Base-by-base conservation (phyloP, 1,140 invertebrate genomes). In the Neuroterus valhalla region DNA sequence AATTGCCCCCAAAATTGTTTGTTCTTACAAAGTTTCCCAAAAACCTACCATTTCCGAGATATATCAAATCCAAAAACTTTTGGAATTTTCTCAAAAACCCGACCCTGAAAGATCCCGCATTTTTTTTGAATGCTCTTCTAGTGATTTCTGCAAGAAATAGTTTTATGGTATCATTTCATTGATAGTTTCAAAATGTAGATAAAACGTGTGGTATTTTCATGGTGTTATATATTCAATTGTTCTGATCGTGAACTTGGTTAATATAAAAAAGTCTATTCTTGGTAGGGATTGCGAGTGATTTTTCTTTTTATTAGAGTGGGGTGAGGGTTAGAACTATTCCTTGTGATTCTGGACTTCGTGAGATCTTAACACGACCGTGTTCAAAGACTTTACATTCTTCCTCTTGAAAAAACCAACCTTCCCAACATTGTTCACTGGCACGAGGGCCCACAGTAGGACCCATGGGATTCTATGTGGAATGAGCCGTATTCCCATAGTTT, bases 391-490 rank as follows among this genome's bases (percentile, higher is more conserved):
- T 62, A n/a, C 55, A 62, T 62, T 62, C 55, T 62, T 62, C 55
- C 55, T 62, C n/a, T 26, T 62, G n/a, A 62, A 62, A 55, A 38
- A 62, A 62, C 11, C 55, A 62, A 31, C 31, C 26, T 62, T 62
- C 55, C 55, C 55, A 62, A 62, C 55, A 62, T 62, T 62, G 55
- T 62, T 62, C 31, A 62, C 55, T 62, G 15, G 55, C 55, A 31
- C 55, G 55, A 38, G 55, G 31, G 55, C 26, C 55, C 26, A 62
- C 55, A 62, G 55, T 26, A 55, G 52, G 52, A 38, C 26, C 26
- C 23, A 62, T 38, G 55, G 26, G 55, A 62, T 62, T 62, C 26
- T 62, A 62, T 26, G 12, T 23, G 52, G 52, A 62, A 55, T 55
- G 23, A 55, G 23, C 11, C 15, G 52, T 55, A 55, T 62, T 62